Percentiles rank a stretch among this genome's conserved stretches.
Conservation (phyloP, 2,113 vertebrate species). For the Zosterops japonicus region DNA sequence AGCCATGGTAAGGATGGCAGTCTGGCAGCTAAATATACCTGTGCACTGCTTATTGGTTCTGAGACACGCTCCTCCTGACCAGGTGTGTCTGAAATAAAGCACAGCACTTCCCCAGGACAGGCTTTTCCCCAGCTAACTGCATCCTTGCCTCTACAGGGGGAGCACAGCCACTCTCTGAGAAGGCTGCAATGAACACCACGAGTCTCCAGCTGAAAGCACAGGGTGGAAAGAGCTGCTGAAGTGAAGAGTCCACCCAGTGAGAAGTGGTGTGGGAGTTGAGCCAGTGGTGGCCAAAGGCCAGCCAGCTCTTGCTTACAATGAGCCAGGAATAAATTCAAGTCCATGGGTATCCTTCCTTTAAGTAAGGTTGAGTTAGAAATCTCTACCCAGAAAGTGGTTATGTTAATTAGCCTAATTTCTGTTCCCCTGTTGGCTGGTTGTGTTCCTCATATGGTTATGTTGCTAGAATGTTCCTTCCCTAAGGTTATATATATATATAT, state of each 20-base stretch:
- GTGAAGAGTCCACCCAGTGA: background rate
- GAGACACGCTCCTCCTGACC: fast-evolving
- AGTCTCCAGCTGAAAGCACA: background rate
- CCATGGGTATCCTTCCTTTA: no score
- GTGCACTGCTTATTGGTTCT: background rate
- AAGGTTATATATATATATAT: no score
- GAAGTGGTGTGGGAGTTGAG: no score
- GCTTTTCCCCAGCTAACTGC: background rate
- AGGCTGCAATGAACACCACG: background rate
- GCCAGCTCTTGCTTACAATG: no score
- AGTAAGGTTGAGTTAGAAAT: no score
- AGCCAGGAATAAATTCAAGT: no score
- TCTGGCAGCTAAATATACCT: background rate
- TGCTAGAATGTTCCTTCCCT: no score
- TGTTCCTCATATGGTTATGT: no score
- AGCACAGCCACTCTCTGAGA: fast-evolving
- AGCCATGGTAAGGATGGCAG: background rate
- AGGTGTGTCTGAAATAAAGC: background rate
- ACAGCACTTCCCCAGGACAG: background rate
- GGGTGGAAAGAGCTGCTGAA: background rate
- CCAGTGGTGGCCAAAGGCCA: no score
- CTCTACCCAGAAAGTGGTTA: no score
- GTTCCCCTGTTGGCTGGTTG: no score
- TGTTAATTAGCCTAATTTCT: no score
- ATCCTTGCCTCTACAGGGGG: background rate